These are phyloP conservation scores for Prolemur simus DNA, from an alignment of 2,113 vertebrate genomes.

Conservation along the genomic window DNA sequence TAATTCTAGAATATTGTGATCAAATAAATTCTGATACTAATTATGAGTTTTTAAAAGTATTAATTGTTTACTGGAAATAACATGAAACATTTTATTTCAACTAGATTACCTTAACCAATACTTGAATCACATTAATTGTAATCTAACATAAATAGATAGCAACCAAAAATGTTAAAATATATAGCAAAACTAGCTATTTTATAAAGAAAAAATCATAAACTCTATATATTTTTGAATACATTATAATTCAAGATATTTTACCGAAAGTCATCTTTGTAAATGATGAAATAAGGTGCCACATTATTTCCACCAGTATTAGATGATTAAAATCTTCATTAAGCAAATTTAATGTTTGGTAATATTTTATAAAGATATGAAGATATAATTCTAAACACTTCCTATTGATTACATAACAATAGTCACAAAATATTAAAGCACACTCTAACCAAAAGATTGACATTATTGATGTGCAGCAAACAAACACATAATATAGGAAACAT, in stretches of 20 bases:
- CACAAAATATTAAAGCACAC: not conserved
- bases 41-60: not conserved
- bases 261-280: not conserved
- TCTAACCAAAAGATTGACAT: not conserved
- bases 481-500: not conserved
- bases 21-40: not conserved
- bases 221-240: not conserved
- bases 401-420: not conserved
- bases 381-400: not conserved
- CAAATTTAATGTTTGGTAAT: not conserved
- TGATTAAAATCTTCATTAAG: not conserved
- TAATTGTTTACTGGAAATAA: not conserved
- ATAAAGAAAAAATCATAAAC: not conserved
- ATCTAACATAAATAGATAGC: not conserved
- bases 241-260: not conserved
- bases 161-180: not conserved
- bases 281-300: not conserved
- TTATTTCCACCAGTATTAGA: not conserved
- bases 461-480: not conserved
- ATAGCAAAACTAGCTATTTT: not conserved
- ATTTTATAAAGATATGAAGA: not conserved
- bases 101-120: not conserved
- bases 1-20: not conserved
- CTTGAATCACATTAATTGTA: not conserved
- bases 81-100: not conserved